Percentiles rank a stretch among this genome's conserved stretches.
phyloP scores from a whole-genome alignment of 2,888 invertebrate species.

The Ophioninae sp. region DNA sequence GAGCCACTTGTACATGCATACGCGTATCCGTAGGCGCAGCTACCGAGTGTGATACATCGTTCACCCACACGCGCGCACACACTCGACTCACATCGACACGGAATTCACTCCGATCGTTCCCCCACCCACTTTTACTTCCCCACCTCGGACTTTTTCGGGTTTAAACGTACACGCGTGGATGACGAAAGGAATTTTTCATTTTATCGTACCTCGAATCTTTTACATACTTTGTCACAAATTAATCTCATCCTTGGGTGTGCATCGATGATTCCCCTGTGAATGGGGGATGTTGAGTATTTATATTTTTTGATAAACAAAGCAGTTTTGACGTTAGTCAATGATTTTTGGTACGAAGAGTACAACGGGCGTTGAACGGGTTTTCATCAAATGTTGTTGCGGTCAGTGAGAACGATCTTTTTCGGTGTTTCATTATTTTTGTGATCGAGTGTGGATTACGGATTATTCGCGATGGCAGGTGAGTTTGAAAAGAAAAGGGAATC shows the following conservation, averaged over 20 bases:
- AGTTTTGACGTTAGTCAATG: not conserved
- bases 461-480: not conserved
- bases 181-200: not conserved
- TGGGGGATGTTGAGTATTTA: not conserved
- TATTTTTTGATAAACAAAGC: not conserved
- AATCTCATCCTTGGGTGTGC: not conserved
- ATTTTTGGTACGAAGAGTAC: not conserved
- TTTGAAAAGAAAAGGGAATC: not conserved
- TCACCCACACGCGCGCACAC: slow-evolving; percentile 51
- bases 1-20: slow-evolving; percentile 8
- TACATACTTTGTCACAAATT: slow-evolving; percentile 17
- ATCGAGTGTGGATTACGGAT: not conserved
- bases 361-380: not conserved
- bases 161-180: slow-evolving; percentile 1
- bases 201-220: slow-evolving; percentile 26
- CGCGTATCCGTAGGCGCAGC: slow-evolving; percentile 41
- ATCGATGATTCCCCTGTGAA: not conserved
- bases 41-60: slow-evolving; percentile 23
- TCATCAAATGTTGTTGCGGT: no score
- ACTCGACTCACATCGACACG: slow-evolving; percentile 57
- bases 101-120: slow-evolving; percentile 17
- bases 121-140: slow-evolving; percentile 5
- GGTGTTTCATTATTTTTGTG: not conserved
- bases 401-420: not conserved
- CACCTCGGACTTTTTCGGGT: not conserved